Evolutionary conservation across 2,888 invertebrate species (phyloP), one percentile per base, ranked within the genome.

Genomic region (Drosophila multiciliata): DNA sequence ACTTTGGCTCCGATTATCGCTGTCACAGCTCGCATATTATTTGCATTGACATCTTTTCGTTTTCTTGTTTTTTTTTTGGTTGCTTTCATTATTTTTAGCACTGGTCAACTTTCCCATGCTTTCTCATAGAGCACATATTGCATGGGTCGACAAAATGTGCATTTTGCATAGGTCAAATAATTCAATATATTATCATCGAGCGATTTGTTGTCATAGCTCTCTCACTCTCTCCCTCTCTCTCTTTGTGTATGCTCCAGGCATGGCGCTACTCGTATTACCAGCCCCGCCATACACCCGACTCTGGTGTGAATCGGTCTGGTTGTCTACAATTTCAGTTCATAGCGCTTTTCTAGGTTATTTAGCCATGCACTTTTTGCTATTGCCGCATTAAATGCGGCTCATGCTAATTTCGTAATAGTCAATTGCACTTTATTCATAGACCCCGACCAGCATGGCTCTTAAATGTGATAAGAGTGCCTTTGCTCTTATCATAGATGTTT

Each of bases 161-260:
- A 49, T 66, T 76, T 76, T 75, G 90, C 90, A 87, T 89, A 87
- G 88, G 85, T 82, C 82, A 82, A 84, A 83, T 66, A 70, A 40
- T 67, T 70, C 70, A 45, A 57, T 61, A 65, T 59, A 66, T 69
- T 57, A 67, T 65, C 32, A 42, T 63, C 58, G 60, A 50, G 38
- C 69, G 63, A 54, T 75, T 77, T 76, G 80, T 76, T 76, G 76
- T 75, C 75, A 62, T 79, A 79, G 80, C 75, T 79, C 75, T 54
- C 36, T 29, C 20, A 32, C 23, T 53, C 35, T 35, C 12, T 15
- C 6, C 12, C 17, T 8, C 17, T 38, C 38, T 17, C 38, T 7
- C 36, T 29, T 7, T 36, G 17, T 54, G 11, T 54, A 8, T 52
- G 32, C 11, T 15, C 0, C 48, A 54, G 38, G n/a, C 54, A 42